Conservation (phyloP, 64 coral and sea anemone species). For the Stylophora pistillata region DNA sequence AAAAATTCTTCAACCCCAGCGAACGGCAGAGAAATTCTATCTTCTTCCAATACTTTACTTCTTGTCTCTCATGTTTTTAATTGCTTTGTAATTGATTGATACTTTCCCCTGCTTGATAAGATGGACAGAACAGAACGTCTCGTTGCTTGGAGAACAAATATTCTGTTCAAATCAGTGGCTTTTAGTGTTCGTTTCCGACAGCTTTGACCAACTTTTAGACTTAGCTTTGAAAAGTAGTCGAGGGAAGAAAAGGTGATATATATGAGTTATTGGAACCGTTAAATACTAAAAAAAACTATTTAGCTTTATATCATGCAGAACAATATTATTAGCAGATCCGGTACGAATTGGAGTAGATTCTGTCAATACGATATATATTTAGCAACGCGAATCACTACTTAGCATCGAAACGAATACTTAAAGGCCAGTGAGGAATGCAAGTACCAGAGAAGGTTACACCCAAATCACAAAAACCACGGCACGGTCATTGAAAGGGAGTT, state of each 20-base stretch:
- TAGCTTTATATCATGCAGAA: neutral
- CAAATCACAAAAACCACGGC: neutral
- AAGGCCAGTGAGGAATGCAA: neutral
- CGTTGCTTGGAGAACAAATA: too few species aligned
- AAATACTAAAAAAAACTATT: neutral
- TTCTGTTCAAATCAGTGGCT: neutral
- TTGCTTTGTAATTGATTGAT: too few species aligned
- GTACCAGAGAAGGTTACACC: neutral
- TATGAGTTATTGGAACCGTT: neutral
- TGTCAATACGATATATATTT: neutral
- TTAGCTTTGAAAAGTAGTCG: neutral
- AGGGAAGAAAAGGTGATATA: too few species aligned
- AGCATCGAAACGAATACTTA: neutral
- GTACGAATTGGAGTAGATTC: neutral
- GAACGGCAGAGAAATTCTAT: too few species aligned
- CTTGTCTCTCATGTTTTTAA: too few species aligned
- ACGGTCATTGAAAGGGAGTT: neutral
- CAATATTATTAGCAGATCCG: neutral
- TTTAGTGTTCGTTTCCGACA: neutral
- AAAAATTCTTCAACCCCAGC: too few species aligned
- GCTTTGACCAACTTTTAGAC: neutral
- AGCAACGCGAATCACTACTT: neutral
- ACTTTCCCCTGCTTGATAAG: too few species aligned
- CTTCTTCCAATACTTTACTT: too few species aligned
- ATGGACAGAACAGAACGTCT: too few species aligned